A percentile compares a stretch with the other conserved stretches of the same genome.
phyloP scores from a whole-genome alignment of 1,140 invertebrate species.

The Zaprionus ghesquierei region DNA sequence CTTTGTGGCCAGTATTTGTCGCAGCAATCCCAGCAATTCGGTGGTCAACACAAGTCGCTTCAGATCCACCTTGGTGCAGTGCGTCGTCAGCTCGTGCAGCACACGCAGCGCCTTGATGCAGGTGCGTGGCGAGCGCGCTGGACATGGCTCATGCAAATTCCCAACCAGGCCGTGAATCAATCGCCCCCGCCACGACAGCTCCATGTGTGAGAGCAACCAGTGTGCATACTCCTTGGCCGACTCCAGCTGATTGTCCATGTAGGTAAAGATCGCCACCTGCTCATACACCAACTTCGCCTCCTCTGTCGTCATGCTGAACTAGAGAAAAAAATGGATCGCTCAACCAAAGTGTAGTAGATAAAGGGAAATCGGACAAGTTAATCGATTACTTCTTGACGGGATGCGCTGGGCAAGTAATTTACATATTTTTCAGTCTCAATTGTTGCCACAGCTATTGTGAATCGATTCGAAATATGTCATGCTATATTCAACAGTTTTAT shows the following conservation, averaged over 20 bases:
- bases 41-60: constrained; percentile 34
- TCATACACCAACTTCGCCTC: background rate
- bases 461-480: background rate
- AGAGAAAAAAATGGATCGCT: background rate
- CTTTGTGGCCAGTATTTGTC: background rate
- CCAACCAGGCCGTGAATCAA: constrained; percentile 1
- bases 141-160: background rate
- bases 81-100: constrained; percentile 39
- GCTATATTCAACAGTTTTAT: background rate
- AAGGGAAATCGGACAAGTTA: background rate
- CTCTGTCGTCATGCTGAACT: background rate
- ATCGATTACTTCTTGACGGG: background rate
- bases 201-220: constrained; percentile 28
- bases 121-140: constrained; percentile 12
- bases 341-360: background rate
- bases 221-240: constrained; percentile 24
- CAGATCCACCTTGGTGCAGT: constrained; percentile 41
- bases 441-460: background rate
- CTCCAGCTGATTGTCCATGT: constrained; percentile 27
- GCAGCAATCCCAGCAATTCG: constrained; percentile 8
- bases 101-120: constrained; percentile 35
- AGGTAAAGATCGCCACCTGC: constrained; percentile 1
- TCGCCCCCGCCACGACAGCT: constrained; percentile 10
- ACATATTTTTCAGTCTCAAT: background rate
- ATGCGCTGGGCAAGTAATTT: background rate